Evolutionary conservation across 35 echinoderm and acorn worm genomes (phyloP).

Genomic region (Eucidaris tribuloides): DNA sequence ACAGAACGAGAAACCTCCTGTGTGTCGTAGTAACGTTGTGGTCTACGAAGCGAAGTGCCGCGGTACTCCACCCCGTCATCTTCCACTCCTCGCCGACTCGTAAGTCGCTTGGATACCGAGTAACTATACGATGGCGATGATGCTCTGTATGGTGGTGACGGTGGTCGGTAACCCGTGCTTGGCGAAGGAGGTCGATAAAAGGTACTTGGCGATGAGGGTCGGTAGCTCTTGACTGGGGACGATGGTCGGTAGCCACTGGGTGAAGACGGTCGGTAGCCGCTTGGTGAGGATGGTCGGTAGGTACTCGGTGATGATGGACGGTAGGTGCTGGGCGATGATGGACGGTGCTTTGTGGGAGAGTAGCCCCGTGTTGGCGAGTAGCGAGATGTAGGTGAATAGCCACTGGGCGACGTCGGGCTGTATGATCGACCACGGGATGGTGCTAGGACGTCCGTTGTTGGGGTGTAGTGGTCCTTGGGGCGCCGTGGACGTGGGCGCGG

Average conservation of each 20-base stretch:
- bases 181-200: background rate
- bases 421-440: slow-evolving; percentile 27
- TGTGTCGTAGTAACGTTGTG: background rate
- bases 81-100: background rate
- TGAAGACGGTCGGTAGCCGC: too few relatives aligned
- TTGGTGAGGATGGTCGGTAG: slow-evolving; percentile 7
- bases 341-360: too few relatives aligned
- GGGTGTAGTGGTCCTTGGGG: slow-evolving; percentile 9
- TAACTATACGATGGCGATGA: slow-evolving; percentile 3
- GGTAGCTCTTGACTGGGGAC: background rate
- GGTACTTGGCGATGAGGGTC: slow-evolving; percentile 3
- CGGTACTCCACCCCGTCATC: background rate
- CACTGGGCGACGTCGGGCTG: slow-evolving; percentile 28
- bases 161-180: too few relatives aligned
- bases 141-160: slow-evolving; percentile 12
- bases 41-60: background rate
- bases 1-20: background rate
- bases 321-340: too few relatives aligned
- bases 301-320: too few relatives aligned
- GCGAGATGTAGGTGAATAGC: background rate
- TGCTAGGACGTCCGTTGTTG: slow-evolving; percentile 10
- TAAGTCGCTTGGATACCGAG: background rate
- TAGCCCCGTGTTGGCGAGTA: slow-evolving; percentile 5
- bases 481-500: background rate
- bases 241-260: background rate